A percentile compares a stretch with the other conserved stretches of the same genome.
phyloP scores from a whole-genome alignment of 2,888 invertebrate genomes.

The Amiota mariae region DNA sequence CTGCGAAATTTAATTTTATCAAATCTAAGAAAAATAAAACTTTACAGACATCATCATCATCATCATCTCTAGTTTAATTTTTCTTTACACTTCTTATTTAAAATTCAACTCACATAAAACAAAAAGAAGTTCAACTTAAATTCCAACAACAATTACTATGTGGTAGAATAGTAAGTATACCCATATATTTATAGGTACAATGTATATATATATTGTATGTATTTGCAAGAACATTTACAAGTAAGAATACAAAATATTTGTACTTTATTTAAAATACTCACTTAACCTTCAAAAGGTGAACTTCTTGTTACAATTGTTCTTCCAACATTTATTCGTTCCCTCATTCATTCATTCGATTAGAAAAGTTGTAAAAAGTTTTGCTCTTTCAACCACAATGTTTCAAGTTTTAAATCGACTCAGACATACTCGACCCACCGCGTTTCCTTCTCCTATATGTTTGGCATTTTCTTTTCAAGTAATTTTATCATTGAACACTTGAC shows the following conservation, averaged over 20 bases:
- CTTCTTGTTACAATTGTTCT: background rate
- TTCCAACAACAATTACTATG: background rate
- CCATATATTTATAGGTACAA: no score
- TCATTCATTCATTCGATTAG: constrained; percentile 57
- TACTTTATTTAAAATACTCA: constrained; percentile 16
- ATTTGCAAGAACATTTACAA: background rate
- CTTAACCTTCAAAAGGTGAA: constrained; percentile 19
- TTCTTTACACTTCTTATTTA: constrained; percentile 46
- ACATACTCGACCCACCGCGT: constrained; percentile 58
- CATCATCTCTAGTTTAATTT: background rate
- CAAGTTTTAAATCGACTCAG: constrained; percentile 63
- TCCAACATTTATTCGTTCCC: background rate
- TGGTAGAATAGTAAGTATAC: no score
- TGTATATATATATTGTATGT: no score
- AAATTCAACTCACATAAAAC: constrained; percentile 52
- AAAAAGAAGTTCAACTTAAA: background rate
- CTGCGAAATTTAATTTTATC: no score
- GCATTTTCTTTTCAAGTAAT: background rate
- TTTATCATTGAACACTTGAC: constrained; percentile 10
- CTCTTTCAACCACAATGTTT: constrained; percentile 43
- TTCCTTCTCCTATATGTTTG: background rate
- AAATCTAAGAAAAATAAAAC: no score
- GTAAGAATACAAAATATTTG: background rate
- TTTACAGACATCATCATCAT: no score
- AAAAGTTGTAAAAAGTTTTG: constrained; percentile 60